A percentile compares a stretch with the other conserved stretches of the same genome.
phyloP scores from a whole-genome alignment of 1,140 invertebrate species.

The Heliothis virescens region DNA sequence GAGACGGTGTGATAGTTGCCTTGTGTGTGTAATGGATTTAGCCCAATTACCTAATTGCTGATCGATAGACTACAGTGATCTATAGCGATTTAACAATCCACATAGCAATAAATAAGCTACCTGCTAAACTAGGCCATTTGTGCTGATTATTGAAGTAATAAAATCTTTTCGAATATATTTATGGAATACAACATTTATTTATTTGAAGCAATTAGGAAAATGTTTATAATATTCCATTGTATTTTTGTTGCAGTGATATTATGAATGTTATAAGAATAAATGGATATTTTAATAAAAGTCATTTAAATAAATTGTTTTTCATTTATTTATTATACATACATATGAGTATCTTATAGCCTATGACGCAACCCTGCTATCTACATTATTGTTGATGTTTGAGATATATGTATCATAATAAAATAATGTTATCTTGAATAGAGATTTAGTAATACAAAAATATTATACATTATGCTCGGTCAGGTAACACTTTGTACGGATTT shows the following conservation, averaged over 20 bases:
- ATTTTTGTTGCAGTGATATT: constrained; percentile 86
- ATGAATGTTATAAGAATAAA: constrained; percentile 86
- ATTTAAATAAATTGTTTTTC: constrained; percentile 83
- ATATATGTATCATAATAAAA: neutral
- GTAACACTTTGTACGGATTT: constrained; percentile 98
- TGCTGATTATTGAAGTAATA: constrained; percentile 50
- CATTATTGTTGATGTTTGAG: constrained; percentile 9
- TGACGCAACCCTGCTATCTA: constrained; percentile 27
- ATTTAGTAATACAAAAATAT: no score
- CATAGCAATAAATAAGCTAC: constrained; percentile 54
- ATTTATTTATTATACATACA: constrained; percentile 55
- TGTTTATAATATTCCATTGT: constrained; percentile 85
- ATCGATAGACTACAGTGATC: constrained; percentile 49
- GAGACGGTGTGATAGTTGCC: constrained; percentile 59
- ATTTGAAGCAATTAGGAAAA: constrained; percentile 82
- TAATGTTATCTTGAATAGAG: neutral
- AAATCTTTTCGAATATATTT: constrained; percentile 72
- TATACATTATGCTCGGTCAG: constrained; percentile 63
- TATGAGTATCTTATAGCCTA: neutral
- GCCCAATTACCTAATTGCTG: constrained; percentile 52
- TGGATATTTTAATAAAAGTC: constrained; percentile 86
- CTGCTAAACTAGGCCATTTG: constrained; percentile 45
- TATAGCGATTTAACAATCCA: constrained; percentile 36
- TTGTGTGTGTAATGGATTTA: constrained; percentile 56
- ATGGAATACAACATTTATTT: constrained; percentile 78